Evolutionary conservation across 2,797 vertebrate genomes (phyloP), one percentile per base, ranked within the genome.

Genomic region (Chloroceryle amazona): DNA sequence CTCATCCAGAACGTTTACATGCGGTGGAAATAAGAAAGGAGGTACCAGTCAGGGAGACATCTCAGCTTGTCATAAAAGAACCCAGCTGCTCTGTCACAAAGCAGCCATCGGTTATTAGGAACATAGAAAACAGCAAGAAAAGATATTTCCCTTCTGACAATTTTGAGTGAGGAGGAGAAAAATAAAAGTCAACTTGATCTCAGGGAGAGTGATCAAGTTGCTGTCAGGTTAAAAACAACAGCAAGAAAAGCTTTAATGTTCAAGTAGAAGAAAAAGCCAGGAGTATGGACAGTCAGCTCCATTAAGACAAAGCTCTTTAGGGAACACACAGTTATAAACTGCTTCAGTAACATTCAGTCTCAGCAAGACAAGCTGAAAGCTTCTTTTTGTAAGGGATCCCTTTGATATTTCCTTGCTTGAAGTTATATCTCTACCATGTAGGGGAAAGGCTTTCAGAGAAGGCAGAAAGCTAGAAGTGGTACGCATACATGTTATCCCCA

Each of bases 221-320:
- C 92, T 82, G 74, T 84, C 39, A 41, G 79, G 86, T 94, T 94
- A 92, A 93, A 78, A 92, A 93, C 85, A 86, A 74, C 70, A 88
- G 72, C 68, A 89, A 78, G 61, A 81, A 92, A 76, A 82, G 31
- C 81, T 86, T 85, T 92, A 76, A 90, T 47, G 61, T 63, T 84
- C 33, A 63, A 81, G 85, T 6, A 84, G 67, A 84, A 75, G 51
- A 85, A 89, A 93, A 89, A 96, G 41, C 41, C 51, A 84, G 51
- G 63, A 71, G 23, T 8, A 78, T 44, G 90, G 92, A 94, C 63
- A 74, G 44, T 82, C 37, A 83, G 75, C 57, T 84, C 92, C 67
- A 94, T 82, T 92, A 95, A 96, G 67, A 92, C 61, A 96, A 94
- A 85, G 65, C 65, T 93, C 81, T 90, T 91, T 17, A 71, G 57